Evolutionary conservation across 2,888 invertebrate species (phyloP).

Genomic region (Iphiclides podalirius): DNA sequence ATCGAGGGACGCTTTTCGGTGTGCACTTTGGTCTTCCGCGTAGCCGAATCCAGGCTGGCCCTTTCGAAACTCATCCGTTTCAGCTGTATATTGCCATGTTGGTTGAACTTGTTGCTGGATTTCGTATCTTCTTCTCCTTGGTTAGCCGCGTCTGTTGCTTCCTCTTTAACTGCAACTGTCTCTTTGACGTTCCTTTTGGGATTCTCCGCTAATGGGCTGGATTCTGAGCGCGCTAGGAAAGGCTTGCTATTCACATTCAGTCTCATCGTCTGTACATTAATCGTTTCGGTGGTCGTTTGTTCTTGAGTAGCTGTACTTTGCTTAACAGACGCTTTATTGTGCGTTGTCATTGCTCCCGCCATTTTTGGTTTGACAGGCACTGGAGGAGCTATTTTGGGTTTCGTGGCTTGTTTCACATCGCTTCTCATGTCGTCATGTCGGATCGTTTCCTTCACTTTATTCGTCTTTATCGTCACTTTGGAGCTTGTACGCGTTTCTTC

Average conservation of each 20-base stretch:
- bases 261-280: constrained; percentile 54
- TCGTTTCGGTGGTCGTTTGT: constrained; percentile 49
- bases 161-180: constrained; percentile 25
- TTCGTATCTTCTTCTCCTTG: constrained; percentile 33
- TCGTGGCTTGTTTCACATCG: constrained; percentile 42
- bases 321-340: constrained; percentile 37
- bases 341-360: constrained; percentile 37
- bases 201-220: constrained; percentile 38
- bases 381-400: constrained; percentile 81
- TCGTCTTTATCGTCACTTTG: constrained; percentile 40
- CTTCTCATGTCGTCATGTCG: constrained; percentile 34
- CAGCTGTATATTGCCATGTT: constrained; percentile 61
- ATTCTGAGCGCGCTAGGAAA: constrained; percentile 45
- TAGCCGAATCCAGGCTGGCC: constrained; percentile 71
- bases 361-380: constrained; percentile 82
- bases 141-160: constrained; percentile 27
- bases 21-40: constrained; percentile 54
- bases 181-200: constrained; percentile 33
- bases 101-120: constrained; percentile 38
- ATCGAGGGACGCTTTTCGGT: constrained; percentile 46
- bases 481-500: constrained; percentile 45
- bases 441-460: constrained; percentile 37
- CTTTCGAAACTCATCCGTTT: constrained; percentile 72
- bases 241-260: constrained; percentile 49
- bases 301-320: constrained; percentile 45